phyloP scores from a whole-genome alignment of 2,888 invertebrate genomes.

The Neoaliturus tenellus region DNA sequence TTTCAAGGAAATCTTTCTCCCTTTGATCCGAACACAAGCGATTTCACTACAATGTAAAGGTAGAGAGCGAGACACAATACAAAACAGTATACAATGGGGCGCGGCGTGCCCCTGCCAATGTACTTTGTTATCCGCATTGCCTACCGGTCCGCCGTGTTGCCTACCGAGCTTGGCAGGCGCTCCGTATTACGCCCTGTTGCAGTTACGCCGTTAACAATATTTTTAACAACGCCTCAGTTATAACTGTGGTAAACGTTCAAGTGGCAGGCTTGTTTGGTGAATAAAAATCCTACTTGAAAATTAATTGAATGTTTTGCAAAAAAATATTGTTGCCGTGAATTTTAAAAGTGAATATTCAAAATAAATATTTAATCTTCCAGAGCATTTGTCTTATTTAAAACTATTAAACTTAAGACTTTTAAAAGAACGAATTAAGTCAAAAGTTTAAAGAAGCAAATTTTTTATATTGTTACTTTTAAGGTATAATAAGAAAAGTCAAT shows the following conservation, averaged over 20 bases:
- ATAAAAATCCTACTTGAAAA: no score
- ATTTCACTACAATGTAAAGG: constrained; percentile 27
- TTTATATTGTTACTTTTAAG: no score
- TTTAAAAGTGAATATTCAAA: no score
- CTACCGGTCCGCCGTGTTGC: constrained; percentile 34
- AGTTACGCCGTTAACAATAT: background rate
- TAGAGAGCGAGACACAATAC: constrained; percentile 25
- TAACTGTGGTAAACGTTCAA: constrained; percentile 5
- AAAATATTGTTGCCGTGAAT: no score
- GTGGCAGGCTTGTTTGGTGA: background rate
- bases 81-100: constrained; percentile 34
- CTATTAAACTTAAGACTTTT: no score
- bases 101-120: constrained; percentile 28
- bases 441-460: no score
- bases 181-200: constrained; percentile 14
- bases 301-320: no score
- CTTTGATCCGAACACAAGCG: constrained; percentile 45
- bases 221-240: background rate
- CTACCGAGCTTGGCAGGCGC: background rate
- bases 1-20: constrained; percentile 38
- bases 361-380: no score
- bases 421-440: no score
- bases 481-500: no score
- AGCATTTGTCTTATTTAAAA: no score
- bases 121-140: constrained; percentile 42